phyloP scores from a whole-genome alignment of 35 echinoderm and acorn worm genomes.

The Amphiura filiformis region DNA sequence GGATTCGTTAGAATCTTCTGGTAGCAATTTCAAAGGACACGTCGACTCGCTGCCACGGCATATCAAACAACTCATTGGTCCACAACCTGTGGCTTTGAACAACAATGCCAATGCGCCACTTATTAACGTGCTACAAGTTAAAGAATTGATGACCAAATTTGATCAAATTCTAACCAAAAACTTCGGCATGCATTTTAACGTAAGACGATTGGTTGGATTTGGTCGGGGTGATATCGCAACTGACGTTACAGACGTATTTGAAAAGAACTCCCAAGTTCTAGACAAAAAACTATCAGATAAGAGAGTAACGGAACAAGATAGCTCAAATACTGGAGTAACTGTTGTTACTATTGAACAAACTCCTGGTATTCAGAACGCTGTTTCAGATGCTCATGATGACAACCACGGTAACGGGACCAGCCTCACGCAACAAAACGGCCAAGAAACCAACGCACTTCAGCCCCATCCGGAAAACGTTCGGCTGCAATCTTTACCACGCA shows the following conservation, averaged over 20 bases:
- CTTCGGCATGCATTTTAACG: not conserved
- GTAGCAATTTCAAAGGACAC: not conserved
- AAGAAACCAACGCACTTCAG: too few species aligned
- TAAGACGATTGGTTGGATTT: too few species aligned
- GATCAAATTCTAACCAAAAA: not conserved
- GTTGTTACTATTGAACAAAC: too few species aligned
- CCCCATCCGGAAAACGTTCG: not conserved
- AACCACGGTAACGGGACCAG: too few species aligned
- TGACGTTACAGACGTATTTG: not conserved
- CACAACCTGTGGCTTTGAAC: not conserved
- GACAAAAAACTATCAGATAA: not conserved
- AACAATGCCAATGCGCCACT: not conserved
- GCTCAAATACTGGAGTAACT: too few species aligned
- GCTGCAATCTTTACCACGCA: not conserved
- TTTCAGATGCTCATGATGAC: too few species aligned
- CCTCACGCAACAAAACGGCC: too few species aligned
- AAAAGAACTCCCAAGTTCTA: not conserved
- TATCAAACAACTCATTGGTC: not conserved
- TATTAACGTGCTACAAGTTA: not conserved
- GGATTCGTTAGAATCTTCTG: not conserved
- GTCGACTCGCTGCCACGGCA: not conserved
- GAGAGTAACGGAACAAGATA: too few species aligned
- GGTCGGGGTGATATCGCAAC: not conserved
- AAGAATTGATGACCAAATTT: not conserved
- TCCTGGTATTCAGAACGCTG: too few species aligned